Percentiles rank a stretch among this genome's conserved stretches.
These are phyloP conservation scores for Telmatochromis sp. DNA, from an alignment of 2,113 vertebrate genomes.

Conservation along the genomic window DNA sequence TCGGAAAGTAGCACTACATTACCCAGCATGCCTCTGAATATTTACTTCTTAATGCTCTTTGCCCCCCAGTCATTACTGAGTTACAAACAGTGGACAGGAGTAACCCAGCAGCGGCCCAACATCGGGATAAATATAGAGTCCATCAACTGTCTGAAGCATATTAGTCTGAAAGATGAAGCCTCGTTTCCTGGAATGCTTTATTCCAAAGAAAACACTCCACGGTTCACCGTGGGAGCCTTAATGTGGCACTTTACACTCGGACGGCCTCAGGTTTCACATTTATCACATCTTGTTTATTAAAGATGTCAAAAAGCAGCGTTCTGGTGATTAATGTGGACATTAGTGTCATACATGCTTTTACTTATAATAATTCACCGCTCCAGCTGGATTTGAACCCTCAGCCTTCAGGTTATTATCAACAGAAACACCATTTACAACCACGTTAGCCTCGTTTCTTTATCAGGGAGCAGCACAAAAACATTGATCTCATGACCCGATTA, in stretches of 20 bases:
- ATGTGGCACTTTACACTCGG: not conserved
- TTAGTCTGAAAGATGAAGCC: not conserved
- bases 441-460: rapidly evolving
- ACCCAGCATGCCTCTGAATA: not conserved
- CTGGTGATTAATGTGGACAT: not conserved
- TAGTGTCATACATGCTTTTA: not conserved
- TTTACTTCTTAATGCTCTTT: not conserved
- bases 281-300: not conserved
- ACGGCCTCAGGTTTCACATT: not conserved
- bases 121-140: not conserved
- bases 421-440: not conserved
- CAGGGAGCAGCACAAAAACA: not conserved
- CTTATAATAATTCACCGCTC: not conserved
- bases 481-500: not conserved
- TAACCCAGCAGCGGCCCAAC: not conserved
- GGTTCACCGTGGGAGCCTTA: rapidly evolving
- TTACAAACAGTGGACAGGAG: not conserved
- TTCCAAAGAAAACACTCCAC: not conserved
- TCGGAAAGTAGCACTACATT: not conserved
- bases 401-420: not conserved
- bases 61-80: not conserved
- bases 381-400: not conserved
- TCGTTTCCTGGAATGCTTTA: not conserved
- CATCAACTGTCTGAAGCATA: not conserved
- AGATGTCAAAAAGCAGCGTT: not conserved